Percentiles rank a stretch among this genome's conserved stretches.
These are phyloP conservation scores for Drosophila atripex DNA, from an alignment of 2,888 invertebrate species.

Conservation along the genomic window DNA sequence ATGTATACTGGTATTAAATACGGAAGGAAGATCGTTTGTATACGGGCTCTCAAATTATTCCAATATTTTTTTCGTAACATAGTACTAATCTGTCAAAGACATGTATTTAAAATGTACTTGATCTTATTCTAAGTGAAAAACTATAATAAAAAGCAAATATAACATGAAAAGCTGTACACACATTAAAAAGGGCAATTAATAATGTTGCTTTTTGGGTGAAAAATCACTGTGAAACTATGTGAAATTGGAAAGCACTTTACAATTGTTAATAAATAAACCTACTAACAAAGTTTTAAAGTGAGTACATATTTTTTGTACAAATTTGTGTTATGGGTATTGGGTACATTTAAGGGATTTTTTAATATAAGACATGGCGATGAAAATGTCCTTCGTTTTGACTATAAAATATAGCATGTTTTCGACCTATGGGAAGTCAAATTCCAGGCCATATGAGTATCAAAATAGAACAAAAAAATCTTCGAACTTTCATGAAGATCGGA, in stretches of 20 bases:
- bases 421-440: too few relatives aligned
- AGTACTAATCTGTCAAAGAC: conserved; percentile 42
- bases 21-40: conserved; percentile 5
- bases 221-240: conserved; percentile 2
- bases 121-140: conserved; percentile 28
- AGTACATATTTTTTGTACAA: neutral
- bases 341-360: too few relatives aligned
- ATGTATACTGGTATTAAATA: neutral
- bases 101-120: conserved; percentile 17
- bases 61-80: conserved; percentile 20
- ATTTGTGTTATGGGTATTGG: too few relatives aligned
- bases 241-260: conserved; percentile 17
- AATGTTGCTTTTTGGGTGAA: conserved; percentile 13
- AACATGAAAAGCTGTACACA: conserved; percentile 14
- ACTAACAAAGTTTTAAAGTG: conserved; percentile 18
- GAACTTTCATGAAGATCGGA: too few relatives aligned
- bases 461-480: too few relatives aligned
- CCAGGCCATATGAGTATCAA: too few relatives aligned
- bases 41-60: conserved; percentile 23
- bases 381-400: too few relatives aligned
- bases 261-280: conserved; percentile 36
- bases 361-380: too few relatives aligned
- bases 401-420: too few relatives aligned
- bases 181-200: neutral
- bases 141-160: conserved; percentile 5